Evolutionary conservation across 2,888 invertebrate species (phyloP).

Genomic region (Hypercompe scribonia): DNA sequence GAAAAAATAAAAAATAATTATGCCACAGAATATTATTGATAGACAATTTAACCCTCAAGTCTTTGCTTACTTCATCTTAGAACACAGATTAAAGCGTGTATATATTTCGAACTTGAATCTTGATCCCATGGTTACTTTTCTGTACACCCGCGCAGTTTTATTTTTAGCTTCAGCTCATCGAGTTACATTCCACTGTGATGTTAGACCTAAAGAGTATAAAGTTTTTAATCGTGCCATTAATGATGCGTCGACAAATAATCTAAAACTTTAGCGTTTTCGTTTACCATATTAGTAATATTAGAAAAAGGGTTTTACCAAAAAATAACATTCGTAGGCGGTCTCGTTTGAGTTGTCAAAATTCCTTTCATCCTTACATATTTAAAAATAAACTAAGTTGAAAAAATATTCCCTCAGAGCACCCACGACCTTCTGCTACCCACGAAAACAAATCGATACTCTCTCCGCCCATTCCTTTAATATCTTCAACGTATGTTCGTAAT

Average conservation of each 20-base stretch:
- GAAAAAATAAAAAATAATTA: too few species aligned
- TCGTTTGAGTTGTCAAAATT: neutral
- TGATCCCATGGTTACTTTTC: neutral
- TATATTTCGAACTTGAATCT: neutral
- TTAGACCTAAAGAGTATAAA: neutral
- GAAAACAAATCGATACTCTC: conserved; percentile 13
- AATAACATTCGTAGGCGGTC: neutral
- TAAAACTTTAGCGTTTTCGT: neutral
- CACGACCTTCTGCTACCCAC: conserved; percentile 11
- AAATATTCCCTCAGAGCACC: neutral
- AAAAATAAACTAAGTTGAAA: neutral
- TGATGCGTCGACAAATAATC: neutral
- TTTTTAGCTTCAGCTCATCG: neutral
- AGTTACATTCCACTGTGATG: neutral
- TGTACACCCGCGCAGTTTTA: neutral
- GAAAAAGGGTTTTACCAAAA: neutral
- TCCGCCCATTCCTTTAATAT: conserved; percentile 18
- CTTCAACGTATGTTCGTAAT: conserved; percentile 22
- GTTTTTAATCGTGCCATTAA: neutral
- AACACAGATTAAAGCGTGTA: neutral
- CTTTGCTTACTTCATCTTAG: neutral
- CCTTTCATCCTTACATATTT: neutral
- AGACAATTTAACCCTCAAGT: neutral
- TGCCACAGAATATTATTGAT: too few species aligned
- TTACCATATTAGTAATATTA: neutral